These are phyloP conservation scores for Synergus laeviventris DNA, from an alignment of 2,888 invertebrate species.

Conservation along the genomic window DNA sequence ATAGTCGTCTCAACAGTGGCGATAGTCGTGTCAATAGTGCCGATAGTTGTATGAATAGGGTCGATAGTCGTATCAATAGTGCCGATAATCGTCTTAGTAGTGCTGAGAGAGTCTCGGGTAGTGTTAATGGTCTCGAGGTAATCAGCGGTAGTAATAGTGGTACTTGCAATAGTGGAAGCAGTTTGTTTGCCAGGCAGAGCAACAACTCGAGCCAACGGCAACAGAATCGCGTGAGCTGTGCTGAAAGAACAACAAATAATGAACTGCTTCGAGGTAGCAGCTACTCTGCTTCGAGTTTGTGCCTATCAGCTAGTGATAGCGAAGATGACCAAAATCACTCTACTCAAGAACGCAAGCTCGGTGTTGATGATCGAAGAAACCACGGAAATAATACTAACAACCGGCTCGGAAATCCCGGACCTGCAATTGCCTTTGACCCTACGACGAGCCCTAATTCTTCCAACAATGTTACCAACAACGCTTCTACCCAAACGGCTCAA, in stretches of 20 bases:
- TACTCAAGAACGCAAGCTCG: slow-evolving; percentile 4
- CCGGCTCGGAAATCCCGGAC: slow-evolving; percentile 46
- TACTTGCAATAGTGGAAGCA: slow-evolving; percentile 36
- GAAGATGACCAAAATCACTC: slow-evolving; percentile 50
- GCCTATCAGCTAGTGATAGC: slow-evolving; percentile 65
- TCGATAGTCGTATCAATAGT: slow-evolving; percentile 50
- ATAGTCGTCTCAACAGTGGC: slow-evolving; percentile 44
- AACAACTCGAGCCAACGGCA: slow-evolving; percentile 59
- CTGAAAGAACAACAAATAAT: slow-evolving; percentile 68
- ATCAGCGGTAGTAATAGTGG: slow-evolving; percentile 43
- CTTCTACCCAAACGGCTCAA: slow-evolving; percentile 27
- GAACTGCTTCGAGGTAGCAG: slow-evolving; percentile 63
- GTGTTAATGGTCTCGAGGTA: slow-evolving; percentile 48
- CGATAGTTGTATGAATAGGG: slow-evolving; percentile 54
- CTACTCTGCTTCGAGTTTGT: slow-evolving; percentile 59
- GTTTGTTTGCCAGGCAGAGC: slow-evolving; percentile 28
- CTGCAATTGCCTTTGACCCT: slow-evolving; percentile 53
- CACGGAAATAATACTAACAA: background rate
- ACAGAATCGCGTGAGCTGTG: slow-evolving; percentile 48
- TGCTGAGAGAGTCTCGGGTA: slow-evolving; percentile 42
- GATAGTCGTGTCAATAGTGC: slow-evolving; percentile 48
- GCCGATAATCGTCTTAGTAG: slow-evolving; percentile 43
- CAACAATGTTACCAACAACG: slow-evolving; percentile 61
- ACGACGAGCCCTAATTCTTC: slow-evolving; percentile 58
- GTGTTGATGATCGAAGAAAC: slow-evolving; percentile 40